Conservation (phyloP, 2,113 vertebrate species). For the Notiomystis cincta region DNA sequence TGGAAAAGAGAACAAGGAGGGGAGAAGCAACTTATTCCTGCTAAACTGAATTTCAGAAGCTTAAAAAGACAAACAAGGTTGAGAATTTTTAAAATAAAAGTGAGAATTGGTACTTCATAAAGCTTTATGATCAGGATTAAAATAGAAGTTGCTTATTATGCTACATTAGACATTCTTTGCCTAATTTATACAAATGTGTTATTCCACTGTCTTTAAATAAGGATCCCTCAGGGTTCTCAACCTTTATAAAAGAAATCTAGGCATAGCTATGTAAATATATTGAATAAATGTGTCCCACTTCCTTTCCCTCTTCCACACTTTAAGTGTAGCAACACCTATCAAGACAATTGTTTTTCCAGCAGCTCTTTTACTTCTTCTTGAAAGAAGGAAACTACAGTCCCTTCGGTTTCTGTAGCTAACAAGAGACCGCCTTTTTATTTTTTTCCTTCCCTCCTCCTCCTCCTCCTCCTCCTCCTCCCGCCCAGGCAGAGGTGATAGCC, state of each 20-base stretch:
- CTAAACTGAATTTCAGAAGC: neutral
- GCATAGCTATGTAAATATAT: neutral
- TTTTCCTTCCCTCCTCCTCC: neutral
- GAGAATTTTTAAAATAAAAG: neutral
- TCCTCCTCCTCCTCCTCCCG: fast-evolving
- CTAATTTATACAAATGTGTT: neutral
- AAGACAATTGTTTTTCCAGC: neutral
- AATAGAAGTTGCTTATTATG: neutral
- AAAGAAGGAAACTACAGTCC: conserved; percentile 13
- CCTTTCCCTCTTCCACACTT: neutral
- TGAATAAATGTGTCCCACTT: neutral
- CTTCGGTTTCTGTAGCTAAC: neutral
- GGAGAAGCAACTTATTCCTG: neutral
- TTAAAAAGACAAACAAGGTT: neutral
- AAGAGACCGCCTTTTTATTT: neutral
- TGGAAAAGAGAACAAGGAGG: neutral
- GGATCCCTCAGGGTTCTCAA: neutral
- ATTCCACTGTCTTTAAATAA: neutral
- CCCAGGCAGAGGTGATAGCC: neutral
- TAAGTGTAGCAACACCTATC: neutral
- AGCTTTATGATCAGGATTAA: neutral
- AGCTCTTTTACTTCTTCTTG: neutral
- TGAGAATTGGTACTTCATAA: neutral
- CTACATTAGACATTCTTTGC: neutral
- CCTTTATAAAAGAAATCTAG: neutral